A percentile compares a stretch with the other conserved stretches of the same genome.
Evolutionary conservation across 2,888 invertebrate species (phyloP).

Genomic region (Teleogryllus oceanicus): DNA sequence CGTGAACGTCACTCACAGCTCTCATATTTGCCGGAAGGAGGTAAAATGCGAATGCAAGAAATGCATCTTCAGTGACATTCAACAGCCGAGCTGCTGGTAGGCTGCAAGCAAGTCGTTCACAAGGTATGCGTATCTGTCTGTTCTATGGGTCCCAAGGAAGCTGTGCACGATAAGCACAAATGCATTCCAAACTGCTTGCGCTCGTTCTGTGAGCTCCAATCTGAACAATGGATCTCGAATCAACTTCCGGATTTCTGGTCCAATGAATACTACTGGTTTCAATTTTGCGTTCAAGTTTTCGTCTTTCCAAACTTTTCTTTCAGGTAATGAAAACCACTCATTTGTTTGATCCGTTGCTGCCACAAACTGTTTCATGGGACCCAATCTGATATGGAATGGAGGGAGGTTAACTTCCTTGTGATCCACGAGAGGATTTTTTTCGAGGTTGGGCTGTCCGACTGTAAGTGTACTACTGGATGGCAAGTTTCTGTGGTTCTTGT

Average conservation of each 20-base stretch:
- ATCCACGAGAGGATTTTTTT: too few species aligned
- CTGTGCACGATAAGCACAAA: neutral
- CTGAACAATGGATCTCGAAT: neutral
- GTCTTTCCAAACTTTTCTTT: constrained; percentile 18
- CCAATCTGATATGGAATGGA: too few species aligned
- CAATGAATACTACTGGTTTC: constrained; percentile 21
- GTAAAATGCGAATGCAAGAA: neutral
- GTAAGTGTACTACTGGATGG: too few species aligned
- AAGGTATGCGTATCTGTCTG: neutral
- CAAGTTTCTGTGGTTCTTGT: too few species aligned
- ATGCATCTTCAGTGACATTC: too few species aligned
- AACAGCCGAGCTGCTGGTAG: neutral
- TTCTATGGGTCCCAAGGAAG: neutral
- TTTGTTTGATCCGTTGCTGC: too few species aligned
- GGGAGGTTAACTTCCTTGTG: too few species aligned
- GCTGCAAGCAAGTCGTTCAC: constrained; percentile 22
- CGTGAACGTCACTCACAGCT: constrained; percentile 11
- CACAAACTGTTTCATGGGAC: too few species aligned
- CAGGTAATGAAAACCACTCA: too few species aligned
- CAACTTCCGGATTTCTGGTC: constrained; percentile 1
- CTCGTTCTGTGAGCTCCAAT: neutral
- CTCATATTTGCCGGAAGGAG: neutral
- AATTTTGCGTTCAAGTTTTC: constrained; percentile 19
- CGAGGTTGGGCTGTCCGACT: too few species aligned
- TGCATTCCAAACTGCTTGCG: neutral